Evolutionary conservation across 1,140 invertebrate species (phyloP).

Genomic region (Drepana arcuata): DNA sequence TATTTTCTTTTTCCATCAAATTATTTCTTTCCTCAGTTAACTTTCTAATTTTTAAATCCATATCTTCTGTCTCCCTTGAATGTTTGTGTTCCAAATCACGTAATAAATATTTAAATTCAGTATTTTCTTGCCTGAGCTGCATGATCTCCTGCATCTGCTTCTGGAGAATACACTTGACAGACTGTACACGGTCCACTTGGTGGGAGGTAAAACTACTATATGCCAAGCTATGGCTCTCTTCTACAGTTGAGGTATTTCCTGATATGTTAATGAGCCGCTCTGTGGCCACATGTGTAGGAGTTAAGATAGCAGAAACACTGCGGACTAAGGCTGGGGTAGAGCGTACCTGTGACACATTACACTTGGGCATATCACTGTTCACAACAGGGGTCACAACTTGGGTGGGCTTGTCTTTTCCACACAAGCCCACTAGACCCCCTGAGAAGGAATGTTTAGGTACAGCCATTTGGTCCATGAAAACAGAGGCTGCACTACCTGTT

Average conservation of each 20-base stretch:
- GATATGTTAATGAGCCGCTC: conserved; percentile 51
- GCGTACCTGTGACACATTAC: conserved; percentile 11
- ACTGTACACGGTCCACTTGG: conserved; percentile 44
- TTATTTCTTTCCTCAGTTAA: conserved; percentile 40
- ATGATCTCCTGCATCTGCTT: conserved; percentile 55
- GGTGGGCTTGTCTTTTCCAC: conserved; percentile 45
- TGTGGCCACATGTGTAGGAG: conserved; percentile 45
- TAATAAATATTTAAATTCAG: conserved; percentile 40
- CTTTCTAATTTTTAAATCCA: conserved; percentile 42
- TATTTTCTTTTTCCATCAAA: conserved; percentile 35
- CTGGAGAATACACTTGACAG: conserved; percentile 43
- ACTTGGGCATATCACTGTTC: conserved; percentile 28
- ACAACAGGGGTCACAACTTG: conserved; percentile 54
- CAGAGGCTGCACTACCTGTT: conserved; percentile 47
- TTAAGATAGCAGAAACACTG: conserved; percentile 55
- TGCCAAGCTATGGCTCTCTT: conserved; percentile 26
- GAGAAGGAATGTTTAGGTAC: conserved; percentile 34
- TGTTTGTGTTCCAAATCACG: conserved; percentile 41
- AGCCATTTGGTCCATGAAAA: conserved; percentile 33
- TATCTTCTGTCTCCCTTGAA: conserved; percentile 33
- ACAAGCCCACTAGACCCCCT: conserved; percentile 24
- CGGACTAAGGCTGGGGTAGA: conserved; percentile 38
- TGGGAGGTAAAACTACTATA: conserved; percentile 28
- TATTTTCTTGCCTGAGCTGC: conserved; percentile 47
- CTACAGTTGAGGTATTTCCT: conserved; percentile 41